Evolutionary conservation across 2,888 invertebrate species (phyloP).

Genomic region (Encarsia formosa): DNA sequence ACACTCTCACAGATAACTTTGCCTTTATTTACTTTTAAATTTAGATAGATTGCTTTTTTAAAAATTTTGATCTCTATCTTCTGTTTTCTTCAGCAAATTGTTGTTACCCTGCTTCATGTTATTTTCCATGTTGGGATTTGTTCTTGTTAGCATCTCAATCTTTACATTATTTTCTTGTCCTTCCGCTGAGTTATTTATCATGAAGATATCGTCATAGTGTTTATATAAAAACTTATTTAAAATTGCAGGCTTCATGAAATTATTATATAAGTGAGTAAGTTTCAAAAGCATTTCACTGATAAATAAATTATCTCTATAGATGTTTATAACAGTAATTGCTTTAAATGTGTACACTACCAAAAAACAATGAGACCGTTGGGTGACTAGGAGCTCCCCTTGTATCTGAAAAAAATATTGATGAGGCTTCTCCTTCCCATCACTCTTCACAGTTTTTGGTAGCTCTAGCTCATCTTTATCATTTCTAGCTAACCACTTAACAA

Average conservation of each 20-base stretch:
- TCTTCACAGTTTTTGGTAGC: too few relatives aligned
- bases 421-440: too few relatives aligned
- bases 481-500: too few relatives aligned
- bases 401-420: neutral
- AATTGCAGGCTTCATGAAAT: neutral
- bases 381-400: neutral
- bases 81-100: too few relatives aligned
- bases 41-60: too few relatives aligned
- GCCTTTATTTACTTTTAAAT: too few relatives aligned
- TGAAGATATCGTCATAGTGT: neutral
- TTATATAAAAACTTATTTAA: neutral
- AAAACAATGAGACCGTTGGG: neutral
- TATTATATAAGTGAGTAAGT: neutral
- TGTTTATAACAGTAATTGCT: neutral
- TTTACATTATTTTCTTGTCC: neutral
- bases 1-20: too few relatives aligned
- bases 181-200: neutral
- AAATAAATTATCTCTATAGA: neutral
- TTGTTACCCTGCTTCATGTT: too few relatives aligned
- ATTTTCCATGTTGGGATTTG: neutral
- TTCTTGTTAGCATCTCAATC: neutral
- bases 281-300: neutral
- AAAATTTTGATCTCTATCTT: too few relatives aligned
- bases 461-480: too few relatives aligned
- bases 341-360: neutral